A percentile compares a stretch with the other conserved stretches of the same genome.
phyloP scores from a whole-genome alignment of 2,113 vertebrate genomes.

The Hippocampus zosterae region DNA sequence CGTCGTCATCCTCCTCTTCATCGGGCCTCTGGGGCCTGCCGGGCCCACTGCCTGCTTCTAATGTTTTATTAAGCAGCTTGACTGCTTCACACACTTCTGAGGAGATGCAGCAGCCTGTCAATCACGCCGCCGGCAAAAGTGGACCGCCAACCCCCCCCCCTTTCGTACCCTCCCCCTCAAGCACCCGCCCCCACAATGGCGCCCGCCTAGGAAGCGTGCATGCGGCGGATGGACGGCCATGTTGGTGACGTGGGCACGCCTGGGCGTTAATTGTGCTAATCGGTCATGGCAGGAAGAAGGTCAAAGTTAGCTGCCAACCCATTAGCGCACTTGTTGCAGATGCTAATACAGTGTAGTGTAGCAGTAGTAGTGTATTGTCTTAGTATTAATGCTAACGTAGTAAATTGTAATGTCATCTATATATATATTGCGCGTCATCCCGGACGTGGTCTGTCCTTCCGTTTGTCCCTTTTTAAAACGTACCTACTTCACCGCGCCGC shows the following conservation, averaged over 20 bases:
- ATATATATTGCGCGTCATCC: no score
- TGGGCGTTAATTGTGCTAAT: slow-evolving; percentile 68
- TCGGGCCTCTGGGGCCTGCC: slow-evolving; percentile 41
- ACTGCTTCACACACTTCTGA: slow-evolving; percentile 65
- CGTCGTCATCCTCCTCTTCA: slow-evolving; percentile 16
- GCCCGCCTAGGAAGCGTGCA: slow-evolving; percentile 40
- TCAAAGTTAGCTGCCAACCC: slow-evolving; percentile 71
- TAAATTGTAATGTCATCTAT: no score
- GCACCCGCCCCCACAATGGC: slow-evolving; percentile 26
- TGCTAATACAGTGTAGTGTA: no score
- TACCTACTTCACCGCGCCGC: no score
- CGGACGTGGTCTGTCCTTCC: no score
- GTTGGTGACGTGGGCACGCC: slow-evolving; percentile 14
- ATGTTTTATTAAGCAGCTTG: slow-evolving; percentile 78
- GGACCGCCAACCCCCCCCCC: slow-evolving; percentile 27
- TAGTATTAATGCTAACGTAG: no score
- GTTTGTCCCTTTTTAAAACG: no score
- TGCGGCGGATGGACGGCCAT: background rate
- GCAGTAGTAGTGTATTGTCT: no score
- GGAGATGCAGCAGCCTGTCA: slow-evolving; percentile 62
- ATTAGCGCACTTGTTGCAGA: background rate
- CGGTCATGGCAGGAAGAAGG: slow-evolving; percentile 69
- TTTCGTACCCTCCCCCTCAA: background rate
- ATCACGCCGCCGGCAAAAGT: slow-evolving; percentile 62
- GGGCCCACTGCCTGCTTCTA: slow-evolving; percentile 34